Evolutionary conservation across 2,113 vertebrate genomes (phyloP), one percentile per base, ranked within the genome.

Genomic region (Boulengeromyrus knoepffleri): DNA sequence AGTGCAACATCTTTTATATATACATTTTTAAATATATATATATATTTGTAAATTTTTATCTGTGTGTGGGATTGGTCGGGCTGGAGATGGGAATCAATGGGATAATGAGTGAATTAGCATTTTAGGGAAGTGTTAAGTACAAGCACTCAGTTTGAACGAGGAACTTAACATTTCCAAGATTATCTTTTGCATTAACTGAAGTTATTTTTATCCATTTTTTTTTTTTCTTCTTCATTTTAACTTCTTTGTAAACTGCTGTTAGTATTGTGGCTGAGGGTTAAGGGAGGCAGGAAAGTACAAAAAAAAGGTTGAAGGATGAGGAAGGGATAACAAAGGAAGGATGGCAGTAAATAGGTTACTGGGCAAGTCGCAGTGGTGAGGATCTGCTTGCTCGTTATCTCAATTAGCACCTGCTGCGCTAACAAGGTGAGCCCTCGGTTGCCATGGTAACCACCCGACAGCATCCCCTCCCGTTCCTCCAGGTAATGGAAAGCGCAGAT

Each of bases 361-460:
- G 49, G 50, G 17, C 6, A 36, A 56, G 15, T 85, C 49, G 31
- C 50, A 58, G 27, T 27, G 12, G 85, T 36, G 31, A 87, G 50
- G 49, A 53, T 86, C 86, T 87, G 47, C 86, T 39, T 31, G 49
- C 86, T 56, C 50, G 15, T 87, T 56, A 56, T 87, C 86, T 87
- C 49, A 87, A 56, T 87, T 87, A 87, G 49, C 86, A 87, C 86
- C 86, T 87, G 86, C 86, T 87, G 86, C 50, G 86, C 86, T 56
- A 56, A 87, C 49, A 39, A 87, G 49, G 50, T 52, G 50, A 53
- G 49, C 49, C 27, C 31, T 53, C 5, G 86, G 86, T 87, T 87
- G 86, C 52, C 86, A 42, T 56, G 50, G 86, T 31, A 56, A 87
- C 50, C 13, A 3, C 4, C 85, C 27, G 17, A 56, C 85, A 56